Percentiles rank a stretch among this genome's conserved stretches.
phyloP scores from a whole-genome alignment of 2,888 invertebrate species.

The Rhingia rostrata region DNA sequence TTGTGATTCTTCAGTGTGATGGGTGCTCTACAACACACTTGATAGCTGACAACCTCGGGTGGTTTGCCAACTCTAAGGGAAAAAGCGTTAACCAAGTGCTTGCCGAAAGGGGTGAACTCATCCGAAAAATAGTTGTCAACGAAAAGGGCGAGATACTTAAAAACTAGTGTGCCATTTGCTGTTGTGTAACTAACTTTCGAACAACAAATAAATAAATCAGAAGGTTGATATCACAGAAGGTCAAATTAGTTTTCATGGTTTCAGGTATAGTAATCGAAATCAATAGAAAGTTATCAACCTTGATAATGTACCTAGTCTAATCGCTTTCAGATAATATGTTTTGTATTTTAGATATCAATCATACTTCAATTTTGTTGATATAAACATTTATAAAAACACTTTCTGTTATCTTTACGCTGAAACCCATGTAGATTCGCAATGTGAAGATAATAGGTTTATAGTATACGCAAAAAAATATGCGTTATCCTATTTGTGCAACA shows the following conservation, averaged over 20 bases:
- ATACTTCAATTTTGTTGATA: too few relatives aligned
- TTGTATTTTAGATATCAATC: too few relatives aligned
- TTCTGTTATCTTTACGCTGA: too few relatives aligned
- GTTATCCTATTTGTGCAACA: too few relatives aligned
- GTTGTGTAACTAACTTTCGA: conserved; percentile 36
- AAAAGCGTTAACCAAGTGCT: conserved; percentile 79
- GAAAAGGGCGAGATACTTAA: conserved; percentile 80
- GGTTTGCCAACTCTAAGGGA: conserved; percentile 79
- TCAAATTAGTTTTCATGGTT: not conserved
- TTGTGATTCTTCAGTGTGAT: conserved; percentile 81
- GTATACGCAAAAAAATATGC: too few relatives aligned
- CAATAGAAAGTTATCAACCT: too few relatives aligned
- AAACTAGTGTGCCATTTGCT: conserved; percentile 35
- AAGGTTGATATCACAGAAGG: conserved; percentile 19
- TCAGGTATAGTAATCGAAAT: too few relatives aligned
- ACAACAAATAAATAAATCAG: not conserved
- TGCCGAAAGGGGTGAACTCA: conserved; percentile 77
- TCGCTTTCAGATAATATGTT: too few relatives aligned
- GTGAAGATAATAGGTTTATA: too few relatives aligned
- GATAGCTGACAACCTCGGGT: conserved; percentile 80
- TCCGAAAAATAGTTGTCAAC: conserved; percentile 79
- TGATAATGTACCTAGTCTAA: too few relatives aligned
- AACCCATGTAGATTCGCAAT: too few relatives aligned
- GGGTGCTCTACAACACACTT: conserved; percentile 81
- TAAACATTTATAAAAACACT: too few relatives aligned